Conservation (phyloP, 1,140 invertebrate genomes). For the Carposina sasakii region DNA sequence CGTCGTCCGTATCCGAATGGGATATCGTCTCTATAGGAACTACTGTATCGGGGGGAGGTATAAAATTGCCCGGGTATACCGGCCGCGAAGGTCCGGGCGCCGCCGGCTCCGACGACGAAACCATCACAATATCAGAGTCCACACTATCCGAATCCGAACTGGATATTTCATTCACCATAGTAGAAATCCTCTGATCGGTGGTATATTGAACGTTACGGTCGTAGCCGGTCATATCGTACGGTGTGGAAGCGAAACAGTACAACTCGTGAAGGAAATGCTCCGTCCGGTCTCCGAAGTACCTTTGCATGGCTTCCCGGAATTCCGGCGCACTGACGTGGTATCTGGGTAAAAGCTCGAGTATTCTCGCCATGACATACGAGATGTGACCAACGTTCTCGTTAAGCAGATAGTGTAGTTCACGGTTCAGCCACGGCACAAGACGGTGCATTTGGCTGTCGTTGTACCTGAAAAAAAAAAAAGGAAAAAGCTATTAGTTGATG, state of each 20-base stretch:
- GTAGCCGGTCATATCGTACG: constrained; percentile 87
- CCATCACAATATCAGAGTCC: constrained; percentile 63
- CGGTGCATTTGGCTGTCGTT: constrained; percentile 86
- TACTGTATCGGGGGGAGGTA: constrained; percentile 37
- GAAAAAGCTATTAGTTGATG: too few species aligned
- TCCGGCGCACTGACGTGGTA: constrained; percentile 82
- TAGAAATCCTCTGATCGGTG: constrained; percentile 44
- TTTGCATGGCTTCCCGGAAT: constrained; percentile 77
- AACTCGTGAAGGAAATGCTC: constrained; percentile 94
- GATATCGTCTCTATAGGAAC: constrained; percentile 66
- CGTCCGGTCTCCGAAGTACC: constrained; percentile 76
- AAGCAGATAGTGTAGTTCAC: constrained; percentile 85
- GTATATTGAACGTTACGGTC: constrained; percentile 75
- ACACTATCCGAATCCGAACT: constrained; percentile 60
- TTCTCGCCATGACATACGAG: constrained; percentile 78
- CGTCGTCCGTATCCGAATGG: constrained; percentile 64
- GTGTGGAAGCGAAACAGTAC: constrained; percentile 87
- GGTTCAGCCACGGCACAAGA: constrained; percentile 89
- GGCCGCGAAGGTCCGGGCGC: constrained; percentile 47
- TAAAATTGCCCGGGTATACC: constrained; percentile 43
- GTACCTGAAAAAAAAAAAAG: constrained; percentile 74
- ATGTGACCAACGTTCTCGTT: constrained; percentile 75
- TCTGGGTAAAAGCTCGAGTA: constrained; percentile 79
- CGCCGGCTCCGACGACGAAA: constrained; percentile 43
- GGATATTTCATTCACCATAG: constrained; percentile 57